Evolutionary conservation across 2,888 invertebrate genomes (phyloP).

Genomic region (Ommatoiulus sabulosus): DNA sequence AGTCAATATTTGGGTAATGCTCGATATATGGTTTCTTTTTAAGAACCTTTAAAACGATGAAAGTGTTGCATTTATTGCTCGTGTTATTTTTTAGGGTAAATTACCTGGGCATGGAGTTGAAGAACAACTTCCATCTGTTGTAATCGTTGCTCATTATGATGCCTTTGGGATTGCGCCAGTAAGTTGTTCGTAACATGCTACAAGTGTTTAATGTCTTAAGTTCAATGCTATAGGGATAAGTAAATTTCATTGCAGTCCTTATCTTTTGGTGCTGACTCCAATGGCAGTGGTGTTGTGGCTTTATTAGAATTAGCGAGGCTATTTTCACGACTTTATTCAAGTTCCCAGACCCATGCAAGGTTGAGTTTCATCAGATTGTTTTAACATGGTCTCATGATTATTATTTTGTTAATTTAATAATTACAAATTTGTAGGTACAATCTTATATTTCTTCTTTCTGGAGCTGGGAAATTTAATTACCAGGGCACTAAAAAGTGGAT

Average conservation of each 20-base stretch:
- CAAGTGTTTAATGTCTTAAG: not conserved
- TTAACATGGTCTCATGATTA: not conserved
- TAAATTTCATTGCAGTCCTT: conserved; percentile 75
- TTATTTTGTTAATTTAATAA: conserved; percentile 7
- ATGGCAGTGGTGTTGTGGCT: conserved; percentile 90
- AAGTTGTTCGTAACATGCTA: conserved; percentile 67
- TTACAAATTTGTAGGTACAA: conserved; percentile 68
- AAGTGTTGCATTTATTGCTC: no score
- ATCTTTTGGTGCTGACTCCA: conserved; percentile 90
- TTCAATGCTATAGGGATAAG: not conserved
- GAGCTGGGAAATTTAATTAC: conserved; percentile 93
- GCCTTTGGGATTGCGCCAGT: conserved; percentile 91
- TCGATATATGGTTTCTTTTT: conserved; percentile 29
- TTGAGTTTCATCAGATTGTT: conserved; percentile 62
- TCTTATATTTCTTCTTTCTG: conserved; percentile 88
- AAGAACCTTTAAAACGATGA: not conserved
- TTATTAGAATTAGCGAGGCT: conserved; percentile 87
- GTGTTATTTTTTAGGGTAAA: conserved; percentile 76
- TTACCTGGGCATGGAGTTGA: conserved; percentile 79
- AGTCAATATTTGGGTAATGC: conserved; percentile 76
- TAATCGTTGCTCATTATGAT: conserved; percentile 94
- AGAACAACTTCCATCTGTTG: conserved; percentile 84
- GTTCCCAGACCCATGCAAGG: conserved; percentile 74
- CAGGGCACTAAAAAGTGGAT: conserved; percentile 97
- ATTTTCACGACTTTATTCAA: conserved; percentile 87